A percentile compares a stretch with the other conserved stretches of the same genome.
Evolutionary conservation across 2,113 vertebrate genomes (phyloP).

Genomic region (Aegotheles bennettii): DNA sequence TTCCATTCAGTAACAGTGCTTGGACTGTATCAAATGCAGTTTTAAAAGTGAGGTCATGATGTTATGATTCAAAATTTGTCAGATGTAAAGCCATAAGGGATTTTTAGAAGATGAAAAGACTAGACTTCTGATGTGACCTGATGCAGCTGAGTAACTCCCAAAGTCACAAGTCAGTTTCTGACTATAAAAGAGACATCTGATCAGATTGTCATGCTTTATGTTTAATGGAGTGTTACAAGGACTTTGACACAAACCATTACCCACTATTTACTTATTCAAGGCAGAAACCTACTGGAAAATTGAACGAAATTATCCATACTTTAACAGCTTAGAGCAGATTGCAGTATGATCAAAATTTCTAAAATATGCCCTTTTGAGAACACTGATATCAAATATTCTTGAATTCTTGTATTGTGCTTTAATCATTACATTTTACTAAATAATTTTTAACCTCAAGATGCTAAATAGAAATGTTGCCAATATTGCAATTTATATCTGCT

Average conservation of each 20-base stretch:
- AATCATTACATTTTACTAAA: constrained; percentile 46
- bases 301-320: constrained; percentile 80
- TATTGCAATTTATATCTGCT: neutral
- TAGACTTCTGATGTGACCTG: constrained; percentile 73
- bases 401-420: constrained; percentile 41
- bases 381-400: constrained; percentile 46
- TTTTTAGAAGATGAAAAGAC: constrained; percentile 68
- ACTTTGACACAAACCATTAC: constrained; percentile 92
- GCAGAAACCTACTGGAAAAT: constrained; percentile 78
- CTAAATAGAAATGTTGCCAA: neutral
- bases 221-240: constrained; percentile 90
- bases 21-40: constrained; percentile 49
- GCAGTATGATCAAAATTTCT: constrained; percentile 70
- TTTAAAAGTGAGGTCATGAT: constrained; percentile 63
- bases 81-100: constrained; percentile 61
- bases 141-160: constrained; percentile 74
- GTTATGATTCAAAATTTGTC: constrained; percentile 62
- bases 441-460: constrained; percentile 21
- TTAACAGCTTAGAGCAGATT: constrained; percentile 73
- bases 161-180: constrained; percentile 77
- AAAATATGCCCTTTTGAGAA: constrained; percentile 60
- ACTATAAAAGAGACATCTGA: constrained; percentile 84
- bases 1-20: constrained; percentile 43
- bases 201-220: constrained; percentile 85
- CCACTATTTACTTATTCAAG: constrained; percentile 89